A percentile compares a stretch with the other conserved stretches of the same genome.
Evolutionary conservation across 2,888 invertebrate genomes (phyloP).

Genomic region (Trichogramma dendrolimi): DNA sequence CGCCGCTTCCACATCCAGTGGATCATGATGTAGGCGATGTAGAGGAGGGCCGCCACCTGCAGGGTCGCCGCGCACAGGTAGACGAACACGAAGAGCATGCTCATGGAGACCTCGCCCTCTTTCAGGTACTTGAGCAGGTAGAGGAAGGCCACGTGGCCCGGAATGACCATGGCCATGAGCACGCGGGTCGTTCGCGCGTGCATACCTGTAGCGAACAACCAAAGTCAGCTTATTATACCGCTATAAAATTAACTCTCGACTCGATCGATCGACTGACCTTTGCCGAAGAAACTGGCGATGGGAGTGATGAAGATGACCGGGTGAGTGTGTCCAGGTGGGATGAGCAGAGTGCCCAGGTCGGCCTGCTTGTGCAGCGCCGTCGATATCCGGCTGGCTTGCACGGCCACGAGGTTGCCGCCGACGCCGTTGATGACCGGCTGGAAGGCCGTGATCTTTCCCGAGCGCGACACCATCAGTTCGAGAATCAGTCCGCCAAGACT

Average conservation of each 20-base stretch:
- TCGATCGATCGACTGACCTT: slow-evolving; percentile 47
- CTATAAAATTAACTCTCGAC: not conserved
- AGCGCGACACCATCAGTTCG: slow-evolving; percentile 65
- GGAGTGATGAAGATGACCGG: slow-evolving; percentile 60
- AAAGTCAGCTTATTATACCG: not conserved
- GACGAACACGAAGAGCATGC: slow-evolving; percentile 64
- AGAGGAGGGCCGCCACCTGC: slow-evolving; percentile 61
- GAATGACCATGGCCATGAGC: slow-evolving; percentile 69
- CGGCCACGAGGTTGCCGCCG: slow-evolving; percentile 76
- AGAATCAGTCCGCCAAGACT: slow-evolving; percentile 71
- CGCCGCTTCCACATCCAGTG: slow-evolving; percentile 62
- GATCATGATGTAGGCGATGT: slow-evolving; percentile 62
- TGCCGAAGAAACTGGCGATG: slow-evolving; percentile 62
- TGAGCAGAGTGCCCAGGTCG: slow-evolving; percentile 60
- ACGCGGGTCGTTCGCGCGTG: slow-evolving; percentile 69
- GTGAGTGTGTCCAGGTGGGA: slow-evolving; percentile 54
- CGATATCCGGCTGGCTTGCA: slow-evolving; percentile 72
- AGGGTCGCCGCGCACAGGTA: slow-evolving; percentile 65
- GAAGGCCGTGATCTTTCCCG: slow-evolving; percentile 70
- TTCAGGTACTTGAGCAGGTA: slow-evolving; percentile 68
- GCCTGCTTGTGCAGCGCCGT: slow-evolving; percentile 67
- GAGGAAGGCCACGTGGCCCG: slow-evolving; percentile 73
- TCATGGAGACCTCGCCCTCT: slow-evolving; percentile 63
- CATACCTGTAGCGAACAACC: slow-evolving; percentile 49
- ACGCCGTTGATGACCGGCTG: slow-evolving; percentile 82